Percentiles rank a stretch among this genome's conserved stretches.
These are phyloP conservation scores for Notiomystis cincta DNA, from an alignment of 2,113 vertebrate species.

Conservation along the genomic window DNA sequence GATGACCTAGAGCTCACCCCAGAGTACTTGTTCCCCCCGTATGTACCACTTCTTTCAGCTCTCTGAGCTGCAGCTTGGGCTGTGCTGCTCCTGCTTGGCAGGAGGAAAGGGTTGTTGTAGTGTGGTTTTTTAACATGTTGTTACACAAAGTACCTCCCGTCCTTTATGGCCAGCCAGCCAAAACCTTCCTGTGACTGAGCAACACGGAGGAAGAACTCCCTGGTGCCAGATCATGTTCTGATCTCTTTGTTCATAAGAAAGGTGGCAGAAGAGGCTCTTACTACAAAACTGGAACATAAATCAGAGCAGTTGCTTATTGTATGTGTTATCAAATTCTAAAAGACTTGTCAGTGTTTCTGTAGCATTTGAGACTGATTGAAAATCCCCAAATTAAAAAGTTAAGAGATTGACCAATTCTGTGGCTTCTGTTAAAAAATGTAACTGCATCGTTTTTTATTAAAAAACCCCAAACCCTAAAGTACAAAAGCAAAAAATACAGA, in stretches of 20 bases:
- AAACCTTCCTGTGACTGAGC: neutral
- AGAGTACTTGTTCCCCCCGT: slow-evolving; percentile 95
- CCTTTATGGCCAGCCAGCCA: neutral
- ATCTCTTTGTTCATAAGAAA: neutral
- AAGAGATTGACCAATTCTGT: neutral
- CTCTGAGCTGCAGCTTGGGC: neutral
- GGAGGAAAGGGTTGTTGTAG: neutral
- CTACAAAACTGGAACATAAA: neutral
- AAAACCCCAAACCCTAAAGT: neutral
- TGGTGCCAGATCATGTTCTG: neutral
- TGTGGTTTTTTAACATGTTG: neutral
- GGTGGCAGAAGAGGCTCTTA: neutral
- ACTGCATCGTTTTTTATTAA: neutral
- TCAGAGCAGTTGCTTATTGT: neutral
- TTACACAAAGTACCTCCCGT: neutral
- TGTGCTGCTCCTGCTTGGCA: neutral
- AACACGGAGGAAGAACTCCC: neutral
- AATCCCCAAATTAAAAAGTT: neutral
- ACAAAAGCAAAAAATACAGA: neutral
- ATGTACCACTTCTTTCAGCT: slow-evolving; percentile 45
- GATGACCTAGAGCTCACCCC: slow-evolving; percentile 95
- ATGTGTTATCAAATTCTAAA: neutral
- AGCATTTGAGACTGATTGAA: neutral
- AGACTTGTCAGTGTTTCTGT: neutral
- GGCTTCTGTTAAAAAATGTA: neutral